phyloP scores from a whole-genome alignment of 2,113 vertebrate genomes.

The Tautogolabrus adspersus region DNA sequence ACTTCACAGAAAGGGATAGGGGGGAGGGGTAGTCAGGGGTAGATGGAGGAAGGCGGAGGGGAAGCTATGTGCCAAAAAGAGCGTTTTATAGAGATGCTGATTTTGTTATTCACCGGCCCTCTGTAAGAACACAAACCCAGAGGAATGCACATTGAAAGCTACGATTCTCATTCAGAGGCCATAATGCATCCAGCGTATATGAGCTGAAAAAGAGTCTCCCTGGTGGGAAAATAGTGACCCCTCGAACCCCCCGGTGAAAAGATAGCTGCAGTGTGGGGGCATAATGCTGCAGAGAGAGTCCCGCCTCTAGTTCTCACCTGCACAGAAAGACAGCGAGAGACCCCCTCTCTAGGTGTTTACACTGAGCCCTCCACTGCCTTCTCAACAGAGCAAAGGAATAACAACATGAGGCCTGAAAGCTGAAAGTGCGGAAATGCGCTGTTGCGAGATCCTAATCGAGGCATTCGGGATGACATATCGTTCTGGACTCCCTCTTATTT shows the following conservation, averaged over 20 bases:
- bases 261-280: slow-evolving; percentile 61
- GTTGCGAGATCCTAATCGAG: slow-evolving; percentile 80
- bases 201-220: slow-evolving; percentile 86
- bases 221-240: slow-evolving; percentile 91
- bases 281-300: slow-evolving; percentile 34
- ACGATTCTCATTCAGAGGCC: slow-evolving; percentile 86
- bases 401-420: slow-evolving; percentile 67
- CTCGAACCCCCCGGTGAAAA: slow-evolving; percentile 84
- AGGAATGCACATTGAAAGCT: slow-evolving; percentile 75
- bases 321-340: slow-evolving; percentile 54
- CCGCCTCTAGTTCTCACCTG: slow-evolving; percentile 72
- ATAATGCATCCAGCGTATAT: slow-evolving; percentile 84
- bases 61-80: slow-evolving; percentile 59
- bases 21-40: slow-evolving; percentile 35
- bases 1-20: slow-evolving; percentile 72
- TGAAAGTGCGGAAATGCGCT: slow-evolving; percentile 67
- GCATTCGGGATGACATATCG: slow-evolving; percentile 46
- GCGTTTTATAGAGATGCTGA: slow-evolving; percentile 86
- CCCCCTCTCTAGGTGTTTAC: slow-evolving; percentile 75
- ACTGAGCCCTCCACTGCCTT: slow-evolving; percentile 74
- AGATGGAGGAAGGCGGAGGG: slow-evolving; percentile 37
- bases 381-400: slow-evolving; percentile 78
- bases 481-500: slow-evolving; percentile 43
- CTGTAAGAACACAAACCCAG: slow-evolving; percentile 74
- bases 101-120: slow-evolving; percentile 81